Evolutionary conservation across 2,888 invertebrate species (phyloP).

Genomic region (Elysia crispata): DNA sequence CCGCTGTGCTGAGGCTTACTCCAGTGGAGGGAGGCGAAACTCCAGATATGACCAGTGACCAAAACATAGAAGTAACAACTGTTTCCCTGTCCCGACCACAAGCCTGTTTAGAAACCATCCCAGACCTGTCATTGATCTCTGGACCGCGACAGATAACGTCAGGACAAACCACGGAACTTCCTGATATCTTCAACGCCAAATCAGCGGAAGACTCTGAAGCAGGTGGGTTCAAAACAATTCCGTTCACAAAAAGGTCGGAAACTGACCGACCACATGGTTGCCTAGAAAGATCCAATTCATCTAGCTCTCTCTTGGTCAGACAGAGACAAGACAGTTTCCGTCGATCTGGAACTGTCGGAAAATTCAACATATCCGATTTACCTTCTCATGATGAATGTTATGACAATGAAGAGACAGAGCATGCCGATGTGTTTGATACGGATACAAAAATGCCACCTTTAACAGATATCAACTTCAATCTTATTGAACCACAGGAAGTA

Average conservation of each 20-base stretch:
- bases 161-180: conserved; percentile 11
- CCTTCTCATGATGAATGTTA: not conserved
- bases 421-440: not conserved
- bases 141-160: not conserved
- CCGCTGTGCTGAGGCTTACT: not conserved
- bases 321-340: not conserved
- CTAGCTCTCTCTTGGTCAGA: no score
- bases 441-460: not conserved
- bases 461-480: not conserved
- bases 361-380: not conserved
- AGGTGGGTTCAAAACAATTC: no score
- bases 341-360: not conserved
- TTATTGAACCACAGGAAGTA: not conserved
- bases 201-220: no score
- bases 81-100: no score
- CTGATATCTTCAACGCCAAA: not conserved
- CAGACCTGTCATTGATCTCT: no score
- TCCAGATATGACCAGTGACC: no score
- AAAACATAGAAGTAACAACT: no score
- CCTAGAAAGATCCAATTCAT: no score
- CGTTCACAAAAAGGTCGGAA: no score
- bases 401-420: not conserved
- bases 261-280: no score
- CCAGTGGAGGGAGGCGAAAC: not conserved
- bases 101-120: no score